A percentile compares a stretch with the other conserved stretches of the same genome.
Evolutionary conservation across 2,113 vertebrate species (phyloP).

Genomic region (Ptychochromis oligacanthus): DNA sequence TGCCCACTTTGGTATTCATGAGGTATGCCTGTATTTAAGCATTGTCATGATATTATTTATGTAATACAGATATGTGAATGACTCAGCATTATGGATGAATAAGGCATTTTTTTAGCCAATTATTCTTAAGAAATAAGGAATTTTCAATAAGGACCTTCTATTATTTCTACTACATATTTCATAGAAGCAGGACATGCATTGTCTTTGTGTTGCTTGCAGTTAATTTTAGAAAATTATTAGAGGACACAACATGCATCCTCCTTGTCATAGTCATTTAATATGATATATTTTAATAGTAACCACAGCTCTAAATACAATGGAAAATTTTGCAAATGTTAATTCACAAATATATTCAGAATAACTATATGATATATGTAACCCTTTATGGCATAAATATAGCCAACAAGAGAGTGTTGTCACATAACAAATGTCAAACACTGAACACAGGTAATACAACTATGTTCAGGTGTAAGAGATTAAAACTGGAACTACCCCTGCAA

Average conservation of each 20-base stretch:
- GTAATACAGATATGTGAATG: neutral
- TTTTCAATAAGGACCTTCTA: neutral
- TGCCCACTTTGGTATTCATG: slow-evolving; percentile 97
- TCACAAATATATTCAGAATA: too few relatives aligned
- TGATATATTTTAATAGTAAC: neutral
- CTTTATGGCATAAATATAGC: too few relatives aligned
- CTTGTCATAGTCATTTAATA: neutral
- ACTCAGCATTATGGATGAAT: neutral
- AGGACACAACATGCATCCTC: neutral
- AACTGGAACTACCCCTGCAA: too few relatives aligned
- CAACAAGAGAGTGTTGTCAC: too few relatives aligned
- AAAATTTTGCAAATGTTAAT: too few relatives aligned
- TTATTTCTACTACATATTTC: neutral
- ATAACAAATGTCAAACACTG: too few relatives aligned
- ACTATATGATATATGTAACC: too few relatives aligned
- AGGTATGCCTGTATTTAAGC: slow-evolving; percentile 81
- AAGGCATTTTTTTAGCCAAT: neutral
- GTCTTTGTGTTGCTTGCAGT: neutral
- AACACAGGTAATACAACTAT: too few relatives aligned
- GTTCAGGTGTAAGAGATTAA: too few relatives aligned
- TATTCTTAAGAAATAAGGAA: neutral
- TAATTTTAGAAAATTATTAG: neutral
- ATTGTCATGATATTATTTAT: neutral
- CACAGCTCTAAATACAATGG: too few relatives aligned
- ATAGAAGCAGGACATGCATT: neutral